Percentiles rank a stretch among this genome's conserved stretches.
These are phyloP conservation scores for Anabacerthia variegaticeps DNA, from an alignment of 2,797 vertebrate species.

Conservation along the genomic window DNA sequence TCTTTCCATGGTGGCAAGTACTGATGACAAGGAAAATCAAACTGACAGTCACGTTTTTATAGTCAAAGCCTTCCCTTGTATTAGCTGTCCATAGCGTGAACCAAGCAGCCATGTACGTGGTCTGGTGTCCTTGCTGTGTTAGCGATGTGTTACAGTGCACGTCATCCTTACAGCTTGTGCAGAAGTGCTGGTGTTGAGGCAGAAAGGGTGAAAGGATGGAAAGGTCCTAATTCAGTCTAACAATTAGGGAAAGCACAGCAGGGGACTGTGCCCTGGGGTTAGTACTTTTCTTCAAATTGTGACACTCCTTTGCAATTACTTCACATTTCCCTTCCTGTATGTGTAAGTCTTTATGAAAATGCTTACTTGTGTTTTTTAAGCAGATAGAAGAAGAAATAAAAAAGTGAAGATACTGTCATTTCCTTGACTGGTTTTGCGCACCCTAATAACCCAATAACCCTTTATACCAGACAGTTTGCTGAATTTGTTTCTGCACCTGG, in stretches of 20 bases:
- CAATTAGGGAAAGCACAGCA: not conserved
- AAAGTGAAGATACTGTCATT: not conserved
- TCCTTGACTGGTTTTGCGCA: not conserved
- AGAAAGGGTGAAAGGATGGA: not conserved
- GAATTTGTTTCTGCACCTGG: not conserved
- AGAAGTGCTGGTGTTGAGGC: not conserved
- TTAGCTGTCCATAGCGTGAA: not conserved
- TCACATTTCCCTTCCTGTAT: not conserved
- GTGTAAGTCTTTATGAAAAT: not conserved
- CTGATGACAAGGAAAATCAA: not conserved
- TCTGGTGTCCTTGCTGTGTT: not conserved
- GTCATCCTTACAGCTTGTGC: not conserved
- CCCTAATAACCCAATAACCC: not conserved
- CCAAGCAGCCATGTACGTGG: fast-evolving
- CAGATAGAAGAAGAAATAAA: fast-evolving
- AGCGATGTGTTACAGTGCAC: not conserved
- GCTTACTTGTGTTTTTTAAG: not conserved
- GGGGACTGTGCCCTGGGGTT: not conserved
- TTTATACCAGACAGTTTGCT: not conserved
- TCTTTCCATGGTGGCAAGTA: not conserved
- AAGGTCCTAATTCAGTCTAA: not conserved
- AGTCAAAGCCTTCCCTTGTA: not conserved
- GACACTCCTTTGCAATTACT: not conserved
- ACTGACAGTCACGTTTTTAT: not conserved
- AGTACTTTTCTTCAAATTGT: not conserved